Conservation (phyloP, 2,797 vertebrate genomes). For the Schizothorax lantsangensis region DNA sequence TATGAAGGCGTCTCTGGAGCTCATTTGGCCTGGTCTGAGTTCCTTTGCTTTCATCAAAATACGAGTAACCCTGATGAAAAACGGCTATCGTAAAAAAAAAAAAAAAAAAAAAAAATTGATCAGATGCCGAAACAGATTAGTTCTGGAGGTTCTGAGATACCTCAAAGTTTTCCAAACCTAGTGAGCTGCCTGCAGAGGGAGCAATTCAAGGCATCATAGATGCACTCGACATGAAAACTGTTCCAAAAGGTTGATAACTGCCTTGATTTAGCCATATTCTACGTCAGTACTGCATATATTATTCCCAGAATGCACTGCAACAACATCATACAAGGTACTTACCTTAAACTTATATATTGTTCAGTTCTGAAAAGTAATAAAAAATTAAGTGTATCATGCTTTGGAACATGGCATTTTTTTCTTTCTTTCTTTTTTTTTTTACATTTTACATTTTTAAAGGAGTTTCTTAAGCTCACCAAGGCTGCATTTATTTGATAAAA, state of each 20-base stretch:
- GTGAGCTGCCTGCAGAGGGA: slow-evolving; percentile 13
- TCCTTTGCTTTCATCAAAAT: slow-evolving; percentile 62
- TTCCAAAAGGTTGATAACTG: neutral
- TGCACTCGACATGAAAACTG: neutral
- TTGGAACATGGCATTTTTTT: neutral
- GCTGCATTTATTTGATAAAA: neutral
- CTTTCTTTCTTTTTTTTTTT: too few species aligned
- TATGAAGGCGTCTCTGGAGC: slow-evolving; percentile 50
- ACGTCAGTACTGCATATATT: neutral
- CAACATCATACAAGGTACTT: neutral
- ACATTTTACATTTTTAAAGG: neutral
- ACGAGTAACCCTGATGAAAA: slow-evolving; percentile 51
- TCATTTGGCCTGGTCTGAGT: slow-evolving; percentile 39
- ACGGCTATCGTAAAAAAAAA: neutral
- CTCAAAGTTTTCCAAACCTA: slow-evolving; percentile 3
- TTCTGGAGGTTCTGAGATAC: neutral
- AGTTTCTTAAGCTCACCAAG: neutral
- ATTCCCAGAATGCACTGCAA: neutral
- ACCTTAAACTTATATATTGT: neutral
- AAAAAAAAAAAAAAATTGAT: slow-evolving; percentile 21
- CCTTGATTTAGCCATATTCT: neutral
- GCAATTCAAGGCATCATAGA: neutral
- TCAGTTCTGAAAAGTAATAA: neutral
- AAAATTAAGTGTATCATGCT: neutral
- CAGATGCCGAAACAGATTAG: slow-evolving; percentile 9